phyloP scores from a whole-genome alignment of 2,888 invertebrate species.

The Habroteleia sp. region DNA sequence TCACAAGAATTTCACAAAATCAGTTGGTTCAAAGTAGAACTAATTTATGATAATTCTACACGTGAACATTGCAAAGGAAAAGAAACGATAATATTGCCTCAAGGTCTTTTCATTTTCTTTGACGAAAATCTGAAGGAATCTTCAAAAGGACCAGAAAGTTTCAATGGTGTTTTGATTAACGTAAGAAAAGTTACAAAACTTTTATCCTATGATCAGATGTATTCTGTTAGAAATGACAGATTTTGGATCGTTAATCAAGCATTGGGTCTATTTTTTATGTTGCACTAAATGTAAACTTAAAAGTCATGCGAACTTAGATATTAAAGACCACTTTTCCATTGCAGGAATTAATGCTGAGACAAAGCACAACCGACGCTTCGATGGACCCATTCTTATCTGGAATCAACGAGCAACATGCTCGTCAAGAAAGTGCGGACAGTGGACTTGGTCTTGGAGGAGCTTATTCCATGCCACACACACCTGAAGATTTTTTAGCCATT shows the following conservation, averaged over 20 bases:
- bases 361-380: slow-evolving; percentile 85
- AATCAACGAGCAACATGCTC: slow-evolving; percentile 90
- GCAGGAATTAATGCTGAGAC: slow-evolving; percentile 89
- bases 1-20: too few relatives aligned
- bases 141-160: too few relatives aligned
- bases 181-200: slow-evolving; percentile 3
- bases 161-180: too few relatives aligned
- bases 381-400: slow-evolving; percentile 91
- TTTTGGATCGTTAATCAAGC: slow-evolving; percentile 17
- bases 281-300: slow-evolving; percentile 2
- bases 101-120: too few relatives aligned
- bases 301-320: background rate
- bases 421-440: slow-evolving; percentile 97
- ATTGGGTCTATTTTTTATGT: slow-evolving; percentile 14
- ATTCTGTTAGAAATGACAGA: slow-evolving; percentile 48
- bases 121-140: too few relatives aligned
- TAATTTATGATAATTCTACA: too few relatives aligned
- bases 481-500: slow-evolving; percentile 95
- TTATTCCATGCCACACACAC: slow-evolving; percentile 95
- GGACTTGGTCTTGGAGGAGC: slow-evolving; percentile 94
- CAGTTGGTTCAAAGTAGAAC: background rate
- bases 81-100: too few relatives aligned
- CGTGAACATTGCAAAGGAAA: too few relatives aligned
- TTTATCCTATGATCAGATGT: slow-evolving; percentile 5
- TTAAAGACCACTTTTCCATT: slow-evolving; percentile 9